A percentile compares a stretch with the other conserved stretches of the same genome.
Evolutionary conservation across 2,113 vertebrate species (phyloP).

Genomic region (Conger conger): DNA sequence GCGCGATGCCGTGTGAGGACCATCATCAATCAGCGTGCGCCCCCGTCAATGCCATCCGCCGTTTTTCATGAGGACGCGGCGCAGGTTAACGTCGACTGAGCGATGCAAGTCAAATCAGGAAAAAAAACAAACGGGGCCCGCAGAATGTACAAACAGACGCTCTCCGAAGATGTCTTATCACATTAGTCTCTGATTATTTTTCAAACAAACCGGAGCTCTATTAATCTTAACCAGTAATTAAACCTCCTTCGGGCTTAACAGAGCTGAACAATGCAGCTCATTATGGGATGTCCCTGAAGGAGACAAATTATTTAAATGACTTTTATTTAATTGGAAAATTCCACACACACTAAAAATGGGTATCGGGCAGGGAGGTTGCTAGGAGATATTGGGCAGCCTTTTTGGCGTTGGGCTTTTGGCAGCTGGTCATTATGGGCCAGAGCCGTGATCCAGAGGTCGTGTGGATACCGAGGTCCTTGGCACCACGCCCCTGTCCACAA

Average conservation of each 20-base stretch:
- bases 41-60: no score
- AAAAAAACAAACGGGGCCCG: background rate
- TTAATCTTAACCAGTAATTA: constrained; percentile 53
- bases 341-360: constrained; percentile 34
- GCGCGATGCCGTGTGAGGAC: background rate
- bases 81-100: constrained; percentile 8
- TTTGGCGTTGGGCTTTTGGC: constrained; percentile 8
- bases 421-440: constrained; percentile 27
- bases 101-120: background rate
- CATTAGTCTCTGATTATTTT: constrained; percentile 39
- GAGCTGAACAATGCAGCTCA: constrained; percentile 44
- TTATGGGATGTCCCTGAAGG: constrained; percentile 50
- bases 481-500: constrained; percentile 22
- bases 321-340: constrained; percentile 58
- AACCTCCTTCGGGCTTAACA: constrained; percentile 45
- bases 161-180: constrained; percentile 13
- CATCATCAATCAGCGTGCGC: background rate
- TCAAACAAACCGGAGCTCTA: constrained; percentile 39
- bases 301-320: constrained; percentile 55
- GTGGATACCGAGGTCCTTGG: constrained; percentile 17
- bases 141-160: background rate
- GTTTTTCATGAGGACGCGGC: background rate
- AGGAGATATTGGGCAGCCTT: background rate
- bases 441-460: constrained; percentile 26
- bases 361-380: constrained; percentile 16